Conservation (phyloP, 2,888 invertebrate species). For the Dione juno region DNA sequence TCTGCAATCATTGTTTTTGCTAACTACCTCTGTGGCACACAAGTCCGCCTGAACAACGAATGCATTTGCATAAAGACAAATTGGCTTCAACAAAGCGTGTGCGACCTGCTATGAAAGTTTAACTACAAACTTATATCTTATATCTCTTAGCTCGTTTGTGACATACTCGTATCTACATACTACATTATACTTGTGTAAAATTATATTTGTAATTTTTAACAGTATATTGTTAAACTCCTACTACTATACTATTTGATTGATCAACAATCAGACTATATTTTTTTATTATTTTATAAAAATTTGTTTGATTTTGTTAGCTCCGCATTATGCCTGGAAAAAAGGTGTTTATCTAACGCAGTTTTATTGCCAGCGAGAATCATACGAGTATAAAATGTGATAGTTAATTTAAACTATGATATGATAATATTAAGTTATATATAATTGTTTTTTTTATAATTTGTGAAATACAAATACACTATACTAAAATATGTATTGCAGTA, state of each 20-base stretch:
- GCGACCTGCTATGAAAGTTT: conserved; percentile 61
- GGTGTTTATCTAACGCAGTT: too few relatives aligned
- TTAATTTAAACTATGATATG: too few relatives aligned
- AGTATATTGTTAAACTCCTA: not conserved
- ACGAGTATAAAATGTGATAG: too few relatives aligned
- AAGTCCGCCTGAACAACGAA: conserved; percentile 51
- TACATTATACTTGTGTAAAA: not conserved
- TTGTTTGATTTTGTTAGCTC: too few relatives aligned
- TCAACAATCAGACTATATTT: too few relatives aligned
- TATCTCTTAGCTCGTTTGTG: conserved; percentile 35
- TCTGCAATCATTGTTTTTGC: conserved; percentile 46
- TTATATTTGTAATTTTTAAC: not conserved
- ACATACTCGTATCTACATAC: not conserved
- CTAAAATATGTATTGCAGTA: too few relatives aligned
- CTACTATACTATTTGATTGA: not conserved
- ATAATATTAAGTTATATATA: too few relatives aligned
- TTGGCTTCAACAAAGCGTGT: conserved; percentile 60
- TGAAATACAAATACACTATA: too few relatives aligned
- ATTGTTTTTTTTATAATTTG: too few relatives aligned
- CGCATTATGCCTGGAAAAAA: too few relatives aligned
- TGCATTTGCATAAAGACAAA: conserved; percentile 70
- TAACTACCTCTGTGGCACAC: conserved; percentile 45
- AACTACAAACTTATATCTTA: conserved; percentile 50
- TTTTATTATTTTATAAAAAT: too few relatives aligned
- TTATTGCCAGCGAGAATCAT: too few relatives aligned